Conservation (phyloP, 2,113 vertebrate species). For the Megalops atlanticus region DNA sequence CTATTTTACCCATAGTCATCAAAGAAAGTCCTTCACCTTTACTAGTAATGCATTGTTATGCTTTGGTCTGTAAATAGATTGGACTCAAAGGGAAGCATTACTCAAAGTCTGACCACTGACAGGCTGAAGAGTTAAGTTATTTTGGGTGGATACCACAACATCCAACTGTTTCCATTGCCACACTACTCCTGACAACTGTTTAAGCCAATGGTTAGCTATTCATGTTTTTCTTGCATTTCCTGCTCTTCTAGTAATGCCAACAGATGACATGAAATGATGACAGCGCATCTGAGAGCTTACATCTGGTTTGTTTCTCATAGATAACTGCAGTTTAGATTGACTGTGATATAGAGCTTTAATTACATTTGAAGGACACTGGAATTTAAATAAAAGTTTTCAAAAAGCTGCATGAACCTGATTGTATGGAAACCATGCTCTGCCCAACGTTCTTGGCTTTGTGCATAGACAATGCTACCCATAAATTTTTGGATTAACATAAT, state of each 20-base stretch:
- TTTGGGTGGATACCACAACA: neutral
- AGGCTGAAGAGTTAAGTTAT: neutral
- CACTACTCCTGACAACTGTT: neutral
- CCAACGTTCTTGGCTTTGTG: neutral
- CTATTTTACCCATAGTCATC: neutral
- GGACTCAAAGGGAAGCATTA: neutral
- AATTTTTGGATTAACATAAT: neutral
- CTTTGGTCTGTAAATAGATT: conserved; percentile 4
- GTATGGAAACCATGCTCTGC: neutral
- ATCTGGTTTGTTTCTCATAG: neutral
- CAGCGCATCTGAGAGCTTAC: neutral
- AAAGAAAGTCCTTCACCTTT: neutral
- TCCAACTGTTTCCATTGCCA: neutral
- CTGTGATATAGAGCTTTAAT: neutral
- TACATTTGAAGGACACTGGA: too few species aligned
- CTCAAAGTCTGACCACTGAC: neutral
- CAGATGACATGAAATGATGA: neutral
- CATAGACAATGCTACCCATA: neutral
- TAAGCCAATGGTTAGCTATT: neutral
- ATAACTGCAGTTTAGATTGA: neutral
- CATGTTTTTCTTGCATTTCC: conserved; percentile 1
- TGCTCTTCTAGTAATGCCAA: neutral
- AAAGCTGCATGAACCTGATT: too few species aligned
- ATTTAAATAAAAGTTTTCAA: conserved; percentile 6
- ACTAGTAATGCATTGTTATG: neutral